Evolutionary conservation across 2,113 vertebrate genomes (phyloP), one percentile per base, ranked within the genome.

Genomic region (Saiga tatarica): DNA sequence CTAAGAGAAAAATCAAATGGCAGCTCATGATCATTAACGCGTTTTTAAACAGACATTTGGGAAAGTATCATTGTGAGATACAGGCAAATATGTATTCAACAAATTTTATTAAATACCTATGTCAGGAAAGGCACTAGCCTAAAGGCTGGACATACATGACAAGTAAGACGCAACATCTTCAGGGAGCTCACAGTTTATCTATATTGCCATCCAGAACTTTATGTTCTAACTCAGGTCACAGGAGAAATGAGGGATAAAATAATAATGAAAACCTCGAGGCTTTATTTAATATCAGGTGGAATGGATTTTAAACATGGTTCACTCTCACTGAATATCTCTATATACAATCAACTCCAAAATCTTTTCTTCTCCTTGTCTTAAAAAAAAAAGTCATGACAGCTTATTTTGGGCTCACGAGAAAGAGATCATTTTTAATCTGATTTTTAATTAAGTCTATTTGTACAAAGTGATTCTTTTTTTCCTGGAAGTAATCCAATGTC

Each of bases 401-500:
- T 91, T 87, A 64, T 53, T 91, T 88, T 14, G 79, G 33, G 47
- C 45, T 95, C 28, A 79, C 81, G 39, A 92, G 62, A 91, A 95
- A 96, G 12, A 92, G 33, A 52, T 71, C 13, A 59, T 47, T 92
- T 94, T 91, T 39, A 86, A 93, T 92, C 15, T 88, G 76, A 97
- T 57, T 88, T 94, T 81, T 64, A 95, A 64, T 91, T 84, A 93
- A 92, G 52, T 59, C 81, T 90, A 64, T 91, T 94, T 79, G 33
- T 96, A 94, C 42, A 19, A 79, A 95, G 50, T 57, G 16, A 79
- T 71, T 94, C 82, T 74, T 84, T 53, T 67, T 88, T 55, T 81
- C 93, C 64, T 95, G 74, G 92, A 96, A 90, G 60, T 82, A 98
- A 82, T 92, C 91, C 64, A 94, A 94, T 57, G 53, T 92, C 45